These are phyloP conservation scores for human DNA, from an alignment of 2,113 vertebrate genomes.

Conservation along the genomic window GRCh38 chr12:22943501-22944000, in stretches of 20 bases:
- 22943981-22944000: too few species aligned
- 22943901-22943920: constrained; percentile 11
- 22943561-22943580: background rate
- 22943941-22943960: background rate
- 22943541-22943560: background rate
- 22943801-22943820: background rate
- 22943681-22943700: background rate
- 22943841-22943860: background rate
- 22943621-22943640: background rate
- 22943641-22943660: background rate
- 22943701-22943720: background rate
- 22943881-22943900: constrained; percentile 18
- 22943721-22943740: background rate
- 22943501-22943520: background rate
- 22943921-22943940: background rate
- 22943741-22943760: constrained; percentile 50
- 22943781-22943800: constrained; percentile 10
- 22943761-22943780: constrained; percentile 7
- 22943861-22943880: constrained; percentile 37
- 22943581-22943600: background rate
- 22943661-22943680: background rate
- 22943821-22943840: background rate
- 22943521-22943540: background rate
- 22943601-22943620: background rate
- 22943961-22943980: background rate